A percentile compares a stretch with the other conserved stretches of the same genome.
Conservation (phyloP, 2,797 vertebrate genomes). For the Fistularia commersonii region DNA sequence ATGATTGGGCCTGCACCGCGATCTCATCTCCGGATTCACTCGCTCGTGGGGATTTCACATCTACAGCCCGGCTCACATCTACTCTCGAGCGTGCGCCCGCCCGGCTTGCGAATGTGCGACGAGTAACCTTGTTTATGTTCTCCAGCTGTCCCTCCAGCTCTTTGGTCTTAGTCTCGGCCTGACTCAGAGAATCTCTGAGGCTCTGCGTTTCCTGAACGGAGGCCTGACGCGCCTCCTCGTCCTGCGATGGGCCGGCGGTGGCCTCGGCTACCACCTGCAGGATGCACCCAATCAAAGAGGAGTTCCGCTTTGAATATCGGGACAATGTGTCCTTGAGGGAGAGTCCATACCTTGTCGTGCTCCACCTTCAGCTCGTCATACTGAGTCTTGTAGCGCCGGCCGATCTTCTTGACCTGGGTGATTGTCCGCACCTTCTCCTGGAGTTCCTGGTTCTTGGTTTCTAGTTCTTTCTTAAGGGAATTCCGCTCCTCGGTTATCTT, state of each 20-base stretch:
- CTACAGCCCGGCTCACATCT: no score
- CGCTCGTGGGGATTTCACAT: no score
- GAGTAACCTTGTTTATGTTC: constrained; percentile 82
- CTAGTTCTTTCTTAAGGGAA: constrained; percentile 79
- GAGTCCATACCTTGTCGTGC: constrained; percentile 83
- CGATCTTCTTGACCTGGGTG: constrained; percentile 97
- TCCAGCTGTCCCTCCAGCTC: constrained; percentile 87
- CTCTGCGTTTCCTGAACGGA: constrained; percentile 86
- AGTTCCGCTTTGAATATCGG: neutral
- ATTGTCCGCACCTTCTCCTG: constrained; percentile 90
- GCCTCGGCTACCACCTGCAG: constrained; percentile 76
- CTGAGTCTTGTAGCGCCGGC: constrained; percentile 93
- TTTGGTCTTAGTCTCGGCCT: constrained; percentile 81
- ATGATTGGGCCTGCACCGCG: no score
- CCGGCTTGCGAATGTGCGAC: constrained; percentile 1
- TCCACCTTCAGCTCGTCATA: constrained; percentile 94
- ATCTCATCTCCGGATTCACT: no score
- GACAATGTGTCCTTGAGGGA: neutral
- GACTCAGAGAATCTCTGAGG: constrained; percentile 80
- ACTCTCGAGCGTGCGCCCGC: no score
- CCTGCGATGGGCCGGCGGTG: constrained; percentile 77
- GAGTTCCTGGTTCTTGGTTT: constrained; percentile 83
- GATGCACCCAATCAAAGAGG: neutral
- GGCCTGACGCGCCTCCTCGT: constrained; percentile 83
- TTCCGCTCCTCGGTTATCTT: constrained; percentile 84